These are phyloP conservation scores for Cheiracanthium punctorium DNA, from an alignment of 2,888 invertebrate species.

Conservation along the genomic window DNA sequence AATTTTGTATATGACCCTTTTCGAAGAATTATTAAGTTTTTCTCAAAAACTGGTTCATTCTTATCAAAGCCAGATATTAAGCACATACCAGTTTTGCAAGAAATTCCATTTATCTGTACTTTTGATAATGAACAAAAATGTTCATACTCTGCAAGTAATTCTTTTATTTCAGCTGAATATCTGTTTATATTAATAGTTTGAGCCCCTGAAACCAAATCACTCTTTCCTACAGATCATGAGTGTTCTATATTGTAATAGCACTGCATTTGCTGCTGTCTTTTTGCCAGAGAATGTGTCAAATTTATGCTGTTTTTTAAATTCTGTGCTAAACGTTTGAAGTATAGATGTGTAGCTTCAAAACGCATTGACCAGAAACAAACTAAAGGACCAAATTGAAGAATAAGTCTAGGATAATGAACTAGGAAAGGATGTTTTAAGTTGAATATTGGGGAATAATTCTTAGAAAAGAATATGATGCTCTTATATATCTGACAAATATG, in stretches of 20 bases:
- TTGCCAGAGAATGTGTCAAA: background rate
- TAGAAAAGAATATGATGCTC: too few relatives aligned
- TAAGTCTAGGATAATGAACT: background rate
- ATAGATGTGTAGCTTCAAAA: slow-evolving; percentile 9
- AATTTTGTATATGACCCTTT: background rate
- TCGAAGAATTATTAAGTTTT: background rate
- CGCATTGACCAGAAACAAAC: background rate
- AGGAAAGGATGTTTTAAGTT: background rate
- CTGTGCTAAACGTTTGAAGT: slow-evolving; percentile 1
- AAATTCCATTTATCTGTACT: background rate
- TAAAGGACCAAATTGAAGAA: background rate
- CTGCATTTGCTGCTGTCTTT: slow-evolving; percentile 10
- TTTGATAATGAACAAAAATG: background rate
- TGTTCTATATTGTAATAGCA: background rate
- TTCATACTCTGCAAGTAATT: background rate
- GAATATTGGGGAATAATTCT: background rate
- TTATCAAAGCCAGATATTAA: background rate
- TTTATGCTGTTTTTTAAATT: background rate
- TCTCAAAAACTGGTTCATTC: slow-evolving; percentile 10
- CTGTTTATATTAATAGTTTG: background rate
- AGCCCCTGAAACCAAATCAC: background rate
- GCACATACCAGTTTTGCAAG: slow-evolving; percentile 6
- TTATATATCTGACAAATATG: background rate
- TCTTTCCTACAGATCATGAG: background rate
- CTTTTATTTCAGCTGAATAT: background rate